Conservation (phyloP, 1,140 invertebrate species). For the Drosophila erecta region DNA sequence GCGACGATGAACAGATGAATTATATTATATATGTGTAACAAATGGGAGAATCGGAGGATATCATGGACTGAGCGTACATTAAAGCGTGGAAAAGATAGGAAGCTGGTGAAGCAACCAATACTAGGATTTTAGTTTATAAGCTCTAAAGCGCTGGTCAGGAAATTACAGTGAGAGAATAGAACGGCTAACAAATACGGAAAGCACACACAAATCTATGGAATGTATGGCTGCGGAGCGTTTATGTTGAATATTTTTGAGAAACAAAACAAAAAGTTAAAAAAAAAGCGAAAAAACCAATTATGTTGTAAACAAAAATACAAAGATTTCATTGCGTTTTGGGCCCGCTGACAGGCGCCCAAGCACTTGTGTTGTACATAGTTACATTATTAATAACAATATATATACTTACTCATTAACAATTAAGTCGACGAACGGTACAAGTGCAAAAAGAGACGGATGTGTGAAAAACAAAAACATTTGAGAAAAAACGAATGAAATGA, state of each 20-base stretch:
- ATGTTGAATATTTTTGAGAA: slow-evolving; percentile 75
- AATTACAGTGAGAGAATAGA: slow-evolving; percentile 42
- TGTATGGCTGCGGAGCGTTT: slow-evolving; percentile 45
- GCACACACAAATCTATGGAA: slow-evolving; percentile 60
- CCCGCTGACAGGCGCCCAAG: slow-evolving; percentile 27
- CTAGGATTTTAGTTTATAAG: slow-evolving; percentile 79
- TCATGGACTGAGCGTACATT: slow-evolving; percentile 79
- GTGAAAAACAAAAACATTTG: slow-evolving; percentile 40
- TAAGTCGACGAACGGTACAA: slow-evolving; percentile 80
- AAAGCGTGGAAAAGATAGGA: slow-evolving; percentile 47
- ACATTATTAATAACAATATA: slow-evolving; percentile 74
- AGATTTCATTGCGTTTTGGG: slow-evolving; percentile 70
- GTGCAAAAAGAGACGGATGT: slow-evolving; percentile 65
- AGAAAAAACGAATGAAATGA: slow-evolving; percentile 46
- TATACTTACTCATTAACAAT: slow-evolving; percentile 74
- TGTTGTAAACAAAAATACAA: slow-evolving; percentile 74
- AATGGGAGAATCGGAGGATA: slow-evolving; percentile 55
- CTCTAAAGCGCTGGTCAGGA: slow-evolving; percentile 40
- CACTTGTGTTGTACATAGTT: slow-evolving; percentile 78
- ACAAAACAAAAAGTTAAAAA: slow-evolving; percentile 28
- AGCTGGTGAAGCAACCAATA: slow-evolving; percentile 54
- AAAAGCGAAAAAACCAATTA: slow-evolving; percentile 54
- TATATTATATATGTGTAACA: slow-evolving; percentile 24
- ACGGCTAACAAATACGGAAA: slow-evolving; percentile 50
- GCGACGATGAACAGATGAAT: slow-evolving; percentile 2